Conservation (phyloP, 1,140 invertebrate genomes). For the Acromyrmex echinatior region DNA sequence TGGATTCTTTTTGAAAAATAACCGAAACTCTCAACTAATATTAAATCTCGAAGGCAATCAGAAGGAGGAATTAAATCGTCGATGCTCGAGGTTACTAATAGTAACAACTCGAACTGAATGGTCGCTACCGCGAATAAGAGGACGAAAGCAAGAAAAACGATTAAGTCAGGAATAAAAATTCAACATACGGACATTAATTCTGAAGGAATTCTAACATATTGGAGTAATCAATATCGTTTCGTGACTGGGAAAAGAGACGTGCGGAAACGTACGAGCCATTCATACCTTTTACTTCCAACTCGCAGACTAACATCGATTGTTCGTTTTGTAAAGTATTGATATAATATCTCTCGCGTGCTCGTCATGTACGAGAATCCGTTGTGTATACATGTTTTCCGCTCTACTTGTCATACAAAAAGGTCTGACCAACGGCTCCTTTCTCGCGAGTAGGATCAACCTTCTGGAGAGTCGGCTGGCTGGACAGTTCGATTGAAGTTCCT, state of each 20-base stretch:
- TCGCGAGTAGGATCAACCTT: conserved; percentile 48
- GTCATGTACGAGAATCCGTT: not conserved
- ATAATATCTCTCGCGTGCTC: not conserved
- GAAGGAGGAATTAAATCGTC: conserved; percentile 77
- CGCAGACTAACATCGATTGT: not conserved
- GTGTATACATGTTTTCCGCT: conserved; percentile 28
- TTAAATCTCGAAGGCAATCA: conserved; percentile 72
- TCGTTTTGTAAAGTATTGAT: conserved; percentile 26
- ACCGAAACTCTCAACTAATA: conserved; percentile 70
- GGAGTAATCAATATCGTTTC: not conserved
- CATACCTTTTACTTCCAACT: not conserved
- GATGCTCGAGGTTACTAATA: conserved; percentile 39
- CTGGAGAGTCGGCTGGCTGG: conserved; percentile 21
- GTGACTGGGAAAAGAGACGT: not conserved
- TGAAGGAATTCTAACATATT: not conserved
- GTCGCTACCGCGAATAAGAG: not conserved
- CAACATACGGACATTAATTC: conserved; percentile 68
- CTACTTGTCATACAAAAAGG: conserved; percentile 34
- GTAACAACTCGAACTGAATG: conserved; percentile 48
- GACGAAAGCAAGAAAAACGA: conserved; percentile 39
- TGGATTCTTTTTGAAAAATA: conserved; percentile 56
- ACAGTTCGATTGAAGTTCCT: conserved; percentile 41
- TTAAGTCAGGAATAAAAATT: conserved; percentile 18
- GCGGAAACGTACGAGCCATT: not conserved
- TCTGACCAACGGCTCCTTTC: conserved; percentile 19